Evolutionary conservation across 2,797 vertebrate species (phyloP), one percentile per base, ranked within the genome.

Genomic region (Ctenochaetus hawaiiensis): DNA sequence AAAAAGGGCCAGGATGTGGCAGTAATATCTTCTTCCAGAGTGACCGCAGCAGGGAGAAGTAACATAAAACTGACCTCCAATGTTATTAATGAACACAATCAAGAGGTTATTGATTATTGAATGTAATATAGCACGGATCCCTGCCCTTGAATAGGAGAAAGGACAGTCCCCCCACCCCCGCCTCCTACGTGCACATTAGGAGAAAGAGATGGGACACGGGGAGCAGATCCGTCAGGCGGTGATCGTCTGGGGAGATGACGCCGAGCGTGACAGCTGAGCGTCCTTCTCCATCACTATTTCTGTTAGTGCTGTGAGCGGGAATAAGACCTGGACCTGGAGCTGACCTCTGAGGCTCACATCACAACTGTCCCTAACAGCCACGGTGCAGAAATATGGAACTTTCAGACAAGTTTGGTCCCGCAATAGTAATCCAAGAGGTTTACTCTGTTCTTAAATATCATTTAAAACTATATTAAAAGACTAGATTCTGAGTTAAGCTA

Each of bases 61-160:
- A 85, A 90, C 67, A 71, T 69, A 66, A 83, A 80, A 81, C 81
- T 80, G 80, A 81, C 80, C 80, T 86, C 83, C 56, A 54, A 75
- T 78, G 88, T 89, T 85, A 86, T 90, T 89, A 87, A 82, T 83
- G 84, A 89, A 75, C 82, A 72, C 78, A 26, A 73, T 84, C 67
- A 78, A 67, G 67, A 80, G 44, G 80, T 78, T 86, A 92, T 89
- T 74, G 92, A 91, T 83, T 84, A 70, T 68, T 82, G 82, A 83
- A 61, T 82, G 87, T 83, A 87, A 91, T 59, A 67, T 5, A 73
- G 84, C 85, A 72, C 78, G 7, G 64, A 80, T 51, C 67, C 39
- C 76, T 79, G 90, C 20, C 92, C 91, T 92, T 91, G 84, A 86
- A 84, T 48, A 53, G 51, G 84, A 91, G 84, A 81, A 77, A 83